A percentile compares a stretch with the other conserved stretches of the same genome.
Conservation (phyloP, 2,888 invertebrate species). For the Drosophila testacea region DNA sequence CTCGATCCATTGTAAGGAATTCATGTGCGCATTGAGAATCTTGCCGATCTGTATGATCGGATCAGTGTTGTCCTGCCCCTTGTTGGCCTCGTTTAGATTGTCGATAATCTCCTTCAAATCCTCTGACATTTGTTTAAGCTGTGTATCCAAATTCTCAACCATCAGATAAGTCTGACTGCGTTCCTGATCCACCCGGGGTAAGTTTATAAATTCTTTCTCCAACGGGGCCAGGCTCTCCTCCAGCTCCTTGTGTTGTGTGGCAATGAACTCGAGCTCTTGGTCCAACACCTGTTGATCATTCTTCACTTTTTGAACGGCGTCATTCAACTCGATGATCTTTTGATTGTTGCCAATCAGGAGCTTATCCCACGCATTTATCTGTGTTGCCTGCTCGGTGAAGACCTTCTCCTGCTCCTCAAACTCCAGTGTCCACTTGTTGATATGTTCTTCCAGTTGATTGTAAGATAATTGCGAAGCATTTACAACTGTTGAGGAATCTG, state of each 20-base stretch:
- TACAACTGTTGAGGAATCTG: slow-evolving; percentile 83
- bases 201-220: slow-evolving; percentile 91
- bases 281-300: slow-evolving; percentile 95
- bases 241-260: slow-evolving; percentile 96
- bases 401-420: slow-evolving; percentile 96
- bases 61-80: slow-evolving; percentile 92
- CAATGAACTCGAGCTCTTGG: slow-evolving; percentile 96
- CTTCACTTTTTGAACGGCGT: slow-evolving; percentile 94
- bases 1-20: slow-evolving; percentile 97
- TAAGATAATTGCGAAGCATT: slow-evolving; percentile 89
- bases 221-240: slow-evolving; percentile 94
- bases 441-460: slow-evolving; percentile 94
- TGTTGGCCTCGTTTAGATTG: slow-evolving; percentile 95
- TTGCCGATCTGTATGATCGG: slow-evolving; percentile 96
- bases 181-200: slow-evolving; percentile 92
- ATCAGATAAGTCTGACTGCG: slow-evolving; percentile 96
- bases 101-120: slow-evolving; percentile 98
- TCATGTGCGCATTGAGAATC: slow-evolving; percentile 98
- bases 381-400: slow-evolving; percentile 97
- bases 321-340: slow-evolving; percentile 94
- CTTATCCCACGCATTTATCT: slow-evolving; percentile 98
- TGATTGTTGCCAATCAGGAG: slow-evolving; percentile 95
- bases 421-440: slow-evolving; percentile 97
- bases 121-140: slow-evolving; percentile 96
- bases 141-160: slow-evolving; percentile 96